Percentiles rank a stretch among this genome's conserved stretches.
phyloP scores from a whole-genome alignment of 2,888 invertebrate genomes.

The Ecliptopera silaceata region DNA sequence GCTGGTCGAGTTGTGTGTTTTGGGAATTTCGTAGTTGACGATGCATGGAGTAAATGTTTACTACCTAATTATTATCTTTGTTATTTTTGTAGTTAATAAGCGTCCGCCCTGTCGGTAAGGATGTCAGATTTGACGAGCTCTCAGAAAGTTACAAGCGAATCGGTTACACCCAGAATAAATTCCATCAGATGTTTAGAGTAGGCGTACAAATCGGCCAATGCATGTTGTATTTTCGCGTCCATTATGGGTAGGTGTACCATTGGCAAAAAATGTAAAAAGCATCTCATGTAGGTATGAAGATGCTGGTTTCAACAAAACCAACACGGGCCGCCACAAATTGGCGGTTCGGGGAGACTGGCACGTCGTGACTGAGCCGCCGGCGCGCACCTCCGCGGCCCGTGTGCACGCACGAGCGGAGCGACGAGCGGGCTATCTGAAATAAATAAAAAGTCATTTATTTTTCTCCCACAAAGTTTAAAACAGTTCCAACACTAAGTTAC shows the following conservation, averaged over 20 bases:
- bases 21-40: slow-evolving; percentile 71
- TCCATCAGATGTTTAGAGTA: slow-evolving; percentile 28
- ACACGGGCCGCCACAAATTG: slow-evolving; percentile 81
- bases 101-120: slow-evolving; percentile 43
- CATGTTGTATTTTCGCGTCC: slow-evolving; percentile 52
- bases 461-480: no score
- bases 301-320: slow-evolving; percentile 80
- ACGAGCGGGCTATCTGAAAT: slow-evolving; percentile 2
- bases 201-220: slow-evolving; percentile 22
- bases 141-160: slow-evolving; percentile 20
- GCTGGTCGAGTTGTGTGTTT: slow-evolving; percentile 65
- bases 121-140: slow-evolving; percentile 33
- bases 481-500: neutral
- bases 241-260: slow-evolving; percentile 32
- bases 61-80: slow-evolving; percentile 70
- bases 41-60: slow-evolving; percentile 68
- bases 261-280: slow-evolving; percentile 71
- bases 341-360: slow-evolving; percentile 73
- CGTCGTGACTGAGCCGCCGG: slow-evolving; percentile 78
- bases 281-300: slow-evolving; percentile 71
- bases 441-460: no score
- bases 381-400: slow-evolving; percentile 39
- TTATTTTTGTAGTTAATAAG: slow-evolving; percentile 54
- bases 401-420: slow-evolving; percentile 44
- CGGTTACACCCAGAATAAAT: slow-evolving; percentile 18